These are phyloP conservation scores for Pseudois nayaur DNA, from an alignment of 2,113 vertebrate genomes.

Conservation along the genomic window DNA sequence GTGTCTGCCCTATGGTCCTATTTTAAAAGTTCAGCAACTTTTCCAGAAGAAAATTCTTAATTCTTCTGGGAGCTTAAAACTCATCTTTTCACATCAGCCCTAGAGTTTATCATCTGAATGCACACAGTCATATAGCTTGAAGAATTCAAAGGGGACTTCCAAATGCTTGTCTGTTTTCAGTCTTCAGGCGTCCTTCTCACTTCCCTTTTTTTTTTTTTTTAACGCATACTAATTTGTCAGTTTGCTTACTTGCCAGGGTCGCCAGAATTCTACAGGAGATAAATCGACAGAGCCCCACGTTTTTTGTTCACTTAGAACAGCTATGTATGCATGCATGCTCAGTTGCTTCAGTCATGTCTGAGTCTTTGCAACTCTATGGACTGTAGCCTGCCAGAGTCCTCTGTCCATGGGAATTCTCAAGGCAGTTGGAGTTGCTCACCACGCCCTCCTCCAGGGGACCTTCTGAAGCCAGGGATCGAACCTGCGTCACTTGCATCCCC, in stretches of 20 bases:
- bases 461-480: not conserved
- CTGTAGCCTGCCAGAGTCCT: not conserved
- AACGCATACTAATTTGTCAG: not conserved
- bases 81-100: not conserved
- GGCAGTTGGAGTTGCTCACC: not conserved
- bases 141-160: not conserved
- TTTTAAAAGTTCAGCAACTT: not conserved
- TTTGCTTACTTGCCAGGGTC: not conserved
- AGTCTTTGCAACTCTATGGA: not conserved
- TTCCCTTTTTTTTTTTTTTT: not conserved
- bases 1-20: no score
- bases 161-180: accelerated
- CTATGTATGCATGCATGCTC: not conserved
- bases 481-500: accelerated
- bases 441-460: not conserved
- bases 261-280: not conserved
- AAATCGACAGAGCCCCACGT: not conserved
- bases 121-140: not conserved
- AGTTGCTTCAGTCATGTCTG: not conserved
- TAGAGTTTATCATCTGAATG: not conserved
- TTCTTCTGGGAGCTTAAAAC: not conserved
- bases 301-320: not conserved
- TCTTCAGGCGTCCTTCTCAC: not conserved
- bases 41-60: not conserved
- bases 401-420: not conserved